Evolutionary conservation across 2,113 vertebrate genomes (phyloP).

Genomic region (Myrmecophaga tridactyla): DNA sequence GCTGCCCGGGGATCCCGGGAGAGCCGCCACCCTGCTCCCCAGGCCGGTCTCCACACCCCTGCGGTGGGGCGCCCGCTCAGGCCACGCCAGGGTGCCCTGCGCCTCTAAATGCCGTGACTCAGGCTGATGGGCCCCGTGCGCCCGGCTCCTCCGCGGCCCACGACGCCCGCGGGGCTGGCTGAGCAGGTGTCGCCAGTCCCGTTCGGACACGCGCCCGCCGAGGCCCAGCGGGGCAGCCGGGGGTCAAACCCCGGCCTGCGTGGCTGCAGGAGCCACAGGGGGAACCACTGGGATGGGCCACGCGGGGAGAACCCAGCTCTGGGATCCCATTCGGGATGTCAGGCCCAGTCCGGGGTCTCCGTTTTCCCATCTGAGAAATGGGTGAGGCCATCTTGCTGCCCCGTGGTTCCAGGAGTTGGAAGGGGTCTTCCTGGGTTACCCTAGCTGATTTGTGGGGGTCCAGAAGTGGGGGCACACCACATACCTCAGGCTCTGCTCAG

Average conservation of each 20-base stretch:
- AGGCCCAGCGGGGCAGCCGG: not conserved
- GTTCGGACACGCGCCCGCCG: conserved; percentile 20
- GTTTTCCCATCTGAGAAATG: conserved; percentile 16
- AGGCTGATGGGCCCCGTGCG: conserved; percentile 15
- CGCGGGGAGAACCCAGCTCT: not conserved
- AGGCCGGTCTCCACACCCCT: conserved; percentile 3
- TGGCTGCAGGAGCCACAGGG: not conserved
- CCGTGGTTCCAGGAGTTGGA: not conserved
- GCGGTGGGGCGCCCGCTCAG: not conserved
- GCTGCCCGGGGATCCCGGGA: not conserved
- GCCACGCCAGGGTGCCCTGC: not conserved
- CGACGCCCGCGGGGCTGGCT: not conserved
- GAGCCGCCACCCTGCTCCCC: not conserved
- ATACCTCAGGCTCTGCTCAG: not conserved
- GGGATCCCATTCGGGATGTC: too few relatives aligned
- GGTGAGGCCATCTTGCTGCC: not conserved
- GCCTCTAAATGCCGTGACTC: conserved; percentile 67
- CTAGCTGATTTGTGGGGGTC: not conserved
- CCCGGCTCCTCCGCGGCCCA: not conserved
- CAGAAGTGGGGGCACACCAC: not conserved
- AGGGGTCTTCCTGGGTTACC: not conserved
- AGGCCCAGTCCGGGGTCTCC: too few relatives aligned
- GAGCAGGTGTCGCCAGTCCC: not conserved
- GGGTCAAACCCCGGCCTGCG: not conserved
- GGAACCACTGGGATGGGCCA: not conserved